Base-by-base conservation (phyloP, 1,140 invertebrate genomes). In the Asobara japonica region DNA sequence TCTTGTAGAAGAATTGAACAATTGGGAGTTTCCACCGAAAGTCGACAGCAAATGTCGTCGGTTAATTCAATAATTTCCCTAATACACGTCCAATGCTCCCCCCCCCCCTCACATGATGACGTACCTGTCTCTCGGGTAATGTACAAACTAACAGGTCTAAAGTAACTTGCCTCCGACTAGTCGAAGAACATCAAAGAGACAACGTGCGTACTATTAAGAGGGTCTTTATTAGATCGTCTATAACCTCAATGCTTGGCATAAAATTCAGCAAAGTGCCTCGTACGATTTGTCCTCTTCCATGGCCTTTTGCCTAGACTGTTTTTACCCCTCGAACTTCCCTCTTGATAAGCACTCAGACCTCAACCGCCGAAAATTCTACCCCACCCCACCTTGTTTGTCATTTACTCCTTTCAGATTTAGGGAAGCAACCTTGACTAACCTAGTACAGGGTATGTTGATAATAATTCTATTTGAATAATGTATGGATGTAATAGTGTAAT, bases 171-270 rank as follows among this genome's bases (percentile, higher is more conserved):
- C 72, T 69, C 71, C 65, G 69, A 71, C 71, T 75, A 76, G 65
- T 38, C 65, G 71, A 74, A 75, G 75, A 69, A 77, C 78, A 76
- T 78, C 79, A 78, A 79, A 80, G 78, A 79, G 74, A 72, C 64
- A 75, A 73, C 56, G 73, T 65, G 69, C 38, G 69, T 60, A 48
- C 69, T 71, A 73, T 72, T 72, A 61, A 76, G 67, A 71, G 75
- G 71, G 76, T 62, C 74, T 79, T 77, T 77, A 80, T 80, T 78
- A 79, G 77, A 79, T 79, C 75, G 76, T 62, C 73, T 69, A 71
- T 76, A 76, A 77, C 73, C 76, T 74, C 71, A 74, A 66, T 65
- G 74, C 69, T 68, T 62, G 66, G 70, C 74, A 69, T 77, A 76
- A 74, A 78, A 76, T 76, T 73, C 70, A 70, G 60, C 73, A 79